These are phyloP conservation scores for Triplophysa dalaica DNA, from an alignment of 2,113 vertebrate species.

Conservation along the genomic window DNA sequence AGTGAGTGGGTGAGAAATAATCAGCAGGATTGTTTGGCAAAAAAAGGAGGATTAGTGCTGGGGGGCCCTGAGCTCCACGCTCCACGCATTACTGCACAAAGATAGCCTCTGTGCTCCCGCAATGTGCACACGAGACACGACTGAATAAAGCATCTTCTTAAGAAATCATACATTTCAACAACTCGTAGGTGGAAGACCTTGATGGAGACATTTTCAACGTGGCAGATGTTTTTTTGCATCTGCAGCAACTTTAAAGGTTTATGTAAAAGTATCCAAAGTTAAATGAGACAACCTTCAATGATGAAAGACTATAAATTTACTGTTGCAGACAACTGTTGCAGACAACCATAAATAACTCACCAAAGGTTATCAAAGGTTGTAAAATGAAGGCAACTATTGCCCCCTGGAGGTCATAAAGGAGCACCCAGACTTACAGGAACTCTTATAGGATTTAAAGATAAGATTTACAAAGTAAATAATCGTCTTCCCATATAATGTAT, in stretches of 20 bases:
- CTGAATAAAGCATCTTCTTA: constrained; percentile 24
- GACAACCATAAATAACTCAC: constrained; percentile 30
- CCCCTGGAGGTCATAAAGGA: constrained; percentile 34
- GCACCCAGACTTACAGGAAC: not conserved
- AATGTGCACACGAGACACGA: not conserved
- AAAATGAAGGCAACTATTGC: constrained; percentile 14
- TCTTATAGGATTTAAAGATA: not conserved
- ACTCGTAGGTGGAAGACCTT: constrained; percentile 12
- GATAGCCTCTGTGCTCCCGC: constrained; percentile 35
- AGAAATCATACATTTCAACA: not conserved
- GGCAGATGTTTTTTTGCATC: constrained; percentile 9
- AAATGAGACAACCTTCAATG: not conserved
- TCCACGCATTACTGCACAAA: constrained; percentile 32
- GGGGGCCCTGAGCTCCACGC: constrained; percentile 14
- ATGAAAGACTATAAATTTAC: constrained; percentile 28
- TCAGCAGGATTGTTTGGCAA: constrained; percentile 38
- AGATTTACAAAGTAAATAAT: constrained; percentile 16
- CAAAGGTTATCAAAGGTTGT: constrained; percentile 21
- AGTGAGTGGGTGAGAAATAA: constrained; percentile 33
- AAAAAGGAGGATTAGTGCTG: constrained; percentile 12
- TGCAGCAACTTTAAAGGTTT: not conserved
- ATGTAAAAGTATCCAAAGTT: not conserved
- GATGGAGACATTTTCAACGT: not conserved
- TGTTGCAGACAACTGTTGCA: not conserved
- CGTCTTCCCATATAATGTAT: not conserved